These are phyloP conservation scores for Gallinago media DNA, from an alignment of 2,113 vertebrate genomes.

Conservation along the genomic window DNA sequence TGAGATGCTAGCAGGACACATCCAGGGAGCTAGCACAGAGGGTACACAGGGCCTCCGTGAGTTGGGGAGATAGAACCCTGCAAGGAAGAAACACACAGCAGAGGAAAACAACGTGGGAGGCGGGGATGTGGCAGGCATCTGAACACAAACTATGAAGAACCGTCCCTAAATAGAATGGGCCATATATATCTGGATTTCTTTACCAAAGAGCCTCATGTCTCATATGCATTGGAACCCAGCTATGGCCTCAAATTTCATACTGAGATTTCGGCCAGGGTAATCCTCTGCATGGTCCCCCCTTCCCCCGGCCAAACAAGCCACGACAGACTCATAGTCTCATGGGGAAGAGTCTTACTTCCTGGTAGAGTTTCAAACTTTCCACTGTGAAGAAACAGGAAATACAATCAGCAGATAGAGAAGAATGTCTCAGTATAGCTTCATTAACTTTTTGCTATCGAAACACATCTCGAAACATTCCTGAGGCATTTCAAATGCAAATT, in stretches of 20 bases:
- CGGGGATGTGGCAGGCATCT: background rate
- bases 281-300: background rate
- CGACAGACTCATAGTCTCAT: background rate
- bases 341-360: background rate
- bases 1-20: background rate
- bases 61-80: rapidly evolving
- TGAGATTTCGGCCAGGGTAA: background rate
- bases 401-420: background rate
- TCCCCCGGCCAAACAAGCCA: background rate
- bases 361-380: background rate
- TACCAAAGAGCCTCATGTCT: background rate
- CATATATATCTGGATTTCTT: background rate
- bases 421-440: background rate
- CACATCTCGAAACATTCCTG: background rate
- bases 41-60: background rate
- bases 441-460: background rate
- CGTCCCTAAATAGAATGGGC: background rate
- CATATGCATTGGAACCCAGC: background rate
- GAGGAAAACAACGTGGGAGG: background rate
- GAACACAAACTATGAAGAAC: background rate
- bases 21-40: background rate
- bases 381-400: background rate
- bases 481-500: background rate
- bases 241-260: background rate
- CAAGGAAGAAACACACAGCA: background rate